phyloP scores from a whole-genome alignment of 2,888 invertebrate genomes.

The Morpho achilles region DNA sequence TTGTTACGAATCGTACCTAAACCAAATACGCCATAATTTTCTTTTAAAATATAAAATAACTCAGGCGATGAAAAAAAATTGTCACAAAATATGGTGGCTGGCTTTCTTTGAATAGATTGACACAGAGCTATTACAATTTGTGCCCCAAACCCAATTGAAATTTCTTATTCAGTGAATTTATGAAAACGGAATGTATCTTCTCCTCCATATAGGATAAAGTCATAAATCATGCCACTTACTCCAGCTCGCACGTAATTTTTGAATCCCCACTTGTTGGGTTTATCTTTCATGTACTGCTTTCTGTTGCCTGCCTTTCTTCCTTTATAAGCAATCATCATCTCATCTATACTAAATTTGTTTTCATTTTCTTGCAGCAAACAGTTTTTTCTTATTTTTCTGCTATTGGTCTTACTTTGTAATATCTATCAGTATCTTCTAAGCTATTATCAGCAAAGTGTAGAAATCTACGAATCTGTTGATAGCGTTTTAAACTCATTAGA shows the following conservation, averaged over 20 bases:
- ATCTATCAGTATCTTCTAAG: no score
- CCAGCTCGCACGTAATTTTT: conserved; percentile 24
- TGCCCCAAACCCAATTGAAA: conserved; percentile 34
- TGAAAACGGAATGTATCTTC: conserved; percentile 35
- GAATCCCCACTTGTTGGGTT: no score
- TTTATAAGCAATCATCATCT: no score
- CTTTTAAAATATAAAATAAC: conserved; percentile 21
- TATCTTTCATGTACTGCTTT: conserved; percentile 18
- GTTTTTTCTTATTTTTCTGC: neutral
- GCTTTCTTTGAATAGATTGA: conserved; percentile 19
- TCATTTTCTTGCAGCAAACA: no score
- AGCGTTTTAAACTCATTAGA: conserved; percentile 34
- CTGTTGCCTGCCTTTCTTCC: no score
- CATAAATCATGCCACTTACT: conserved; percentile 43
- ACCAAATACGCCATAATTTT: conserved; percentile 28
- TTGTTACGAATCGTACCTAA: conserved; percentile 24
- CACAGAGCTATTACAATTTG: conserved; percentile 34
- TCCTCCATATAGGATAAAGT: conserved; percentile 41
- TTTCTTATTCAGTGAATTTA: conserved; percentile 32
- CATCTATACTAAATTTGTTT: no score
- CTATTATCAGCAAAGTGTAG: no score
- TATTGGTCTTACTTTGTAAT: conserved; percentile 12
- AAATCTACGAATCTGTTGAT: conserved; percentile 6
- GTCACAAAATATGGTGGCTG: conserved; percentile 21
- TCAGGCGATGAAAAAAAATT: conserved; percentile 27